These are phyloP conservation scores for Stomatorhinus ivindoensis DNA, from an alignment of 2,113 vertebrate genomes.

Conservation along the genomic window DNA sequence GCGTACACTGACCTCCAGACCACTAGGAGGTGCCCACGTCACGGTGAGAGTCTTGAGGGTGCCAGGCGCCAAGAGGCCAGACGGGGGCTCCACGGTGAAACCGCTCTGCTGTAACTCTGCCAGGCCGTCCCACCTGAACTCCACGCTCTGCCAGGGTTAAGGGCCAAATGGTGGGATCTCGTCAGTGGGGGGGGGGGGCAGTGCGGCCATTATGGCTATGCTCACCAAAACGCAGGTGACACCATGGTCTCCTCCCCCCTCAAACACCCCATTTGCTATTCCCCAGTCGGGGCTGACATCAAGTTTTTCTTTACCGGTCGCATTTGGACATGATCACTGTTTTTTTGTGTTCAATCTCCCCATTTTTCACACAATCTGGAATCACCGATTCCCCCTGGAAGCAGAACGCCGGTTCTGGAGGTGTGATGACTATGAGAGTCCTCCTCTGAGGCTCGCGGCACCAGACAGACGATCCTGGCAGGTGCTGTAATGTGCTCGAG, in stretches of 20 bases:
- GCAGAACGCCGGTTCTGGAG: neutral
- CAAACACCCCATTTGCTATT: neutral
- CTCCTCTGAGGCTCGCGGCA: neutral
- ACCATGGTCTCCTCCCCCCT: neutral
- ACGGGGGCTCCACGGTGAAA: constrained; percentile 61
- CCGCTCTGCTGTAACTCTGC: constrained; percentile 61
- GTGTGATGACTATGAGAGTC: neutral
- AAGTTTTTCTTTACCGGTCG: neutral
- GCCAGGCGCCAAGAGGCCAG: constrained; percentile 60
- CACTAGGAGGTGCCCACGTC: constrained; percentile 70
- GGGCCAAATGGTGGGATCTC: neutral
- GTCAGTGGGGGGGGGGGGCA: neutral
- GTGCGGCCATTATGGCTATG: neutral
- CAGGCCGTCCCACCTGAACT: constrained; percentile 64
- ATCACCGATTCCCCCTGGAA: neutral
- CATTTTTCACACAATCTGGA: neutral
- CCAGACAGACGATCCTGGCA: neutral
- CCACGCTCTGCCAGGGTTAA: constrained; percentile 45
- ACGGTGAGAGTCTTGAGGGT: constrained; percentile 57
- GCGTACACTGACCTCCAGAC: constrained; percentile 56
- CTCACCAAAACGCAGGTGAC: neutral
- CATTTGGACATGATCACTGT: neutral
- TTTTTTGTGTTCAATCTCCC: neutral
- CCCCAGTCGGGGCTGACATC: neutral
- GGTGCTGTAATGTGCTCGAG: neutral